Conservation (phyloP, 2,113 vertebrate genomes). For the Apodemus sylvaticus region DNA sequence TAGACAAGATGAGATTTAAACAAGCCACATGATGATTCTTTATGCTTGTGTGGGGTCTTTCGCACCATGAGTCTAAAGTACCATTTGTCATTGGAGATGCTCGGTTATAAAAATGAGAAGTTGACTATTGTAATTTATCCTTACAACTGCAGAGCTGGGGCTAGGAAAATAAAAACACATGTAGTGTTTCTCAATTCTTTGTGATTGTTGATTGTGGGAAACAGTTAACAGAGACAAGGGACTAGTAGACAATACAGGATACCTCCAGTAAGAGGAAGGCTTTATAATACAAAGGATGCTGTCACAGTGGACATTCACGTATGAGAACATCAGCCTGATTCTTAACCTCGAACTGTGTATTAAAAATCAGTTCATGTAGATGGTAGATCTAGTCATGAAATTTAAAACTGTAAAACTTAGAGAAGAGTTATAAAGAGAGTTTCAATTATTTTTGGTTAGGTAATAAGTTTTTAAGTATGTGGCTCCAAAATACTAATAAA, state of each 20-base stretch:
- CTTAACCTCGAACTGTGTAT: not conserved
- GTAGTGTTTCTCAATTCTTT: constrained; percentile 5
- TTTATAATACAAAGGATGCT: not conserved
- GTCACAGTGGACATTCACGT: not conserved
- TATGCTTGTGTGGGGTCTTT: constrained; percentile 37
- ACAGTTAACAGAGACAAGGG: not conserved
- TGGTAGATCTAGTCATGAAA: constrained; percentile 33
- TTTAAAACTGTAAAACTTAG: constrained; percentile 29
- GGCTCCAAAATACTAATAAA: not conserved
- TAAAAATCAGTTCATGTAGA: constrained; percentile 29
- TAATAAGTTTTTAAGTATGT: constrained; percentile 22
- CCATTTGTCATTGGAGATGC: constrained; percentile 17
- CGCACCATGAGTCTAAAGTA: constrained; percentile 55
- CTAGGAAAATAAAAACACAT: constrained; percentile 21
- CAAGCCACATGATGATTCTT: constrained; percentile 60
- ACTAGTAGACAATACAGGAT: not conserved
- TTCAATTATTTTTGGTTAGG: constrained; percentile 26
- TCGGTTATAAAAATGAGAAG: constrained; percentile 53
- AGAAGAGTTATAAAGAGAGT: constrained; percentile 21
- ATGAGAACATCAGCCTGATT: not conserved
- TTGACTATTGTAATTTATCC: constrained; percentile 51
- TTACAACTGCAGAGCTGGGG: not conserved
- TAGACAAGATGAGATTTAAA: constrained; percentile 51
- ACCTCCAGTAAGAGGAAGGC: not conserved
- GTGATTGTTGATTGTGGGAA: not conserved